These are phyloP conservation scores for Shinisaurus crocodilurus DNA, from an alignment of 2,113 vertebrate genomes.

Conservation along the genomic window DNA sequence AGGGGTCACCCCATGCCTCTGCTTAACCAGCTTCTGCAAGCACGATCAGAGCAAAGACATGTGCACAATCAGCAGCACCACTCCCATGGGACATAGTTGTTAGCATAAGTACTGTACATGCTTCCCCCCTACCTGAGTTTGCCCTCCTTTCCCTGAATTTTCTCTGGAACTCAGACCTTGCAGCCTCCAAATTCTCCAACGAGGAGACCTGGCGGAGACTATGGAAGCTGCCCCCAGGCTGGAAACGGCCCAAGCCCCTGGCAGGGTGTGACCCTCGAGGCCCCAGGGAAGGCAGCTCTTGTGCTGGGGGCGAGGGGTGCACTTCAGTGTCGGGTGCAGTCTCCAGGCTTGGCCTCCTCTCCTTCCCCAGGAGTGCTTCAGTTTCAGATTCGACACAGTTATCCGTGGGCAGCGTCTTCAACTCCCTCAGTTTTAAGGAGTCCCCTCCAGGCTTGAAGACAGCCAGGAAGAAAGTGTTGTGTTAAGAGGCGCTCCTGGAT, in stretches of 20 bases:
- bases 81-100: neutral
- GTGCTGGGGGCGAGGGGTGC: constrained; percentile 63
- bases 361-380: constrained; percentile 87
- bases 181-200: constrained; percentile 85
- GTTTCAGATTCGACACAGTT: constrained; percentile 86
- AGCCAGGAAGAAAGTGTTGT: constrained; percentile 70
- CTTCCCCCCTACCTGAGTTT: constrained; percentile 78
- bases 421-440: constrained; percentile 85
- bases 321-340: constrained; percentile 49
- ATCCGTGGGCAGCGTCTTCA: constrained; percentile 79
- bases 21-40: neutral
- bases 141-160: constrained; percentile 76
- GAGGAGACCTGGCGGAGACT: constrained; percentile 89
- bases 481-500: constrained; percentile 61
- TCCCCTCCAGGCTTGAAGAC: constrained; percentile 81
- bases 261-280: constrained; percentile 69
- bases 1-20: neutral
- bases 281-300: constrained; percentile 74
- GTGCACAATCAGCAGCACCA: neutral
- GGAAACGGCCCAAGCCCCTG: constrained; percentile 72
- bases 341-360: constrained; percentile 70
- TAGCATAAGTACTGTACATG: constrained; percentile 51
- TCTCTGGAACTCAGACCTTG: constrained; percentile 82
- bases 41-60: neutral
- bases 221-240: constrained; percentile 70